Percentiles rank a stretch among this genome's conserved stretches.
These are phyloP conservation scores for Falco naumanni DNA, from an alignment of 2,797 vertebrate species.

Conservation along the genomic window DNA sequence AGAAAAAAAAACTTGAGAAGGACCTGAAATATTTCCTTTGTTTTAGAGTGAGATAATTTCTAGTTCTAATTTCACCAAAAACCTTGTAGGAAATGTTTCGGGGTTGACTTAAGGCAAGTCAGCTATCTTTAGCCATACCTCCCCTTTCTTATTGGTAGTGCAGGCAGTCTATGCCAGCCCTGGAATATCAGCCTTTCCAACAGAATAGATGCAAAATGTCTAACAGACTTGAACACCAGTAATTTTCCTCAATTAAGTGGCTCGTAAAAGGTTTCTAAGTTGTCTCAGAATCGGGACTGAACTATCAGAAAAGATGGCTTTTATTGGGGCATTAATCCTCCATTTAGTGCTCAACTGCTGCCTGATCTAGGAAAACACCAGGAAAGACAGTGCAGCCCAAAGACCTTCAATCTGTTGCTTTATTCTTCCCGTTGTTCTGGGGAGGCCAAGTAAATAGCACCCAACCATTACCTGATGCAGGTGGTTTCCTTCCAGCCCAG, in stretches of 20 bases:
- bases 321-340: neutral
- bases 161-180: fast-evolving
- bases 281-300: neutral
- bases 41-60: neutral
- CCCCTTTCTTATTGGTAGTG: neutral
- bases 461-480: neutral
- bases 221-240: neutral
- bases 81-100: constrained; percentile 5
- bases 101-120: neutral
- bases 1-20: neutral
- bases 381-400: neutral
- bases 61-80: neutral
- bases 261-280: neutral
- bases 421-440: neutral
- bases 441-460: neutral
- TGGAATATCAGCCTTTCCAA: neutral
- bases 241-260: neutral
- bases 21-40: neutral
- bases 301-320: neutral
- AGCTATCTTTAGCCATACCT: neutral
- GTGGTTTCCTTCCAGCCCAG: neutral
- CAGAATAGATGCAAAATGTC: neutral
- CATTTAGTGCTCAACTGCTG: neutral
- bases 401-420: neutral
- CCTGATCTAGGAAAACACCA: neutral